Evolutionary conservation across 2,797 vertebrate genomes (phyloP), one percentile per base, ranked within the genome.

Genomic region (Lithobates pipiens): DNA sequence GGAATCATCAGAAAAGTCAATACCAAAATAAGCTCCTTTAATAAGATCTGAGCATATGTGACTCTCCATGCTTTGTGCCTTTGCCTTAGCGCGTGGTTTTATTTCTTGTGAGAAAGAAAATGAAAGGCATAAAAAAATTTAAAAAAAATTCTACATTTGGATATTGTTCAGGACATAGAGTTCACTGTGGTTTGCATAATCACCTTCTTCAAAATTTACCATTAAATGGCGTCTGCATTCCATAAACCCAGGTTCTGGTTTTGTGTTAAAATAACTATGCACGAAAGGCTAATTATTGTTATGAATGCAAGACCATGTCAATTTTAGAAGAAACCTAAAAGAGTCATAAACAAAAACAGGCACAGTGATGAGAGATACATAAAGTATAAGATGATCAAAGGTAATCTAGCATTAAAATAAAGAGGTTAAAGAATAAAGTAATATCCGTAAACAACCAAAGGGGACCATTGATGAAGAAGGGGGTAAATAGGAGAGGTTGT

Each of bases 1-100:
- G 95, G 94, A 94, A 90, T 89, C 92, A 92, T 93, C 91, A 83
- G 92, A 93, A 92, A 91, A 90, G 89, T 90, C 88, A 73, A 89
- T 83, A 80, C 18, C 13, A 89, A 86, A 71, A 90, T 73, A 89
- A 87, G 90, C 92, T 90, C 89, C 89, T 91, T 83, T 83, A 86
- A 86, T 86, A 76, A 77, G 67, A 86, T 13, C 42, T 76, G 80
- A 67, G 76, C 73, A 50, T 34, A 29, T 74, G 75, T 71, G 61
- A 34, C 80, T 71, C 50, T 77, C 27, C 79, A 54, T 29, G 27
- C 73, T 76, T 80, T 76, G 57, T 44, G 50, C 16, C 25, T 61
- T 63, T 69, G 76, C 65, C 16, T 77, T 77, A 71, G 67, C 27
- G 68, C 44, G 25, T 39, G 72, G 67, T 70, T 71, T 76, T 54